phyloP scores from a whole-genome alignment of 2,797 vertebrate species.

The Pyrocephalus nanus region DNA sequence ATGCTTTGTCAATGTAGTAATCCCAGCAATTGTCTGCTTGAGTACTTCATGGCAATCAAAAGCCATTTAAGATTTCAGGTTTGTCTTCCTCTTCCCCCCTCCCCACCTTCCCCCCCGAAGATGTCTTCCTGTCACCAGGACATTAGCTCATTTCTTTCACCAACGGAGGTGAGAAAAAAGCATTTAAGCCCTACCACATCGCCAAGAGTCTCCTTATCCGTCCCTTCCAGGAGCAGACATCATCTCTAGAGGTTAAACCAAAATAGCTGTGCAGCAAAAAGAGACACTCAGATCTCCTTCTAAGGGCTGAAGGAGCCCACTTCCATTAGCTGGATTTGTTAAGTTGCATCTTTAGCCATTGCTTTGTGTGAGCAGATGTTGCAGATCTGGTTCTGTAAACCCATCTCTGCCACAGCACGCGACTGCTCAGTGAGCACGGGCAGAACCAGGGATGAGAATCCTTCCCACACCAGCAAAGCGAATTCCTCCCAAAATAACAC shows the following conservation, averaged over 20 bases:
- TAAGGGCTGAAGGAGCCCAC: background rate
- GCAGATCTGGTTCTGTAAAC: background rate
- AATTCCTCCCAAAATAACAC: background rate
- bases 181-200: background rate
- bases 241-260: slow-evolving; percentile 35
- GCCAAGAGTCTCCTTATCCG: background rate
- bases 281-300: background rate
- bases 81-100: slow-evolving; percentile 33
- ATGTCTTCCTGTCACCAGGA: slow-evolving; percentile 26
- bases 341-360: background rate
- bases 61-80: slow-evolving; percentile 63
- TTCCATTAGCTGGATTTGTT: background rate
- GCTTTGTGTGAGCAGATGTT: background rate
- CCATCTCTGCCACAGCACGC: background rate
- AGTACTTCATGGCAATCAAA: slow-evolving; percentile 62
- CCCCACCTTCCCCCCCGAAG: background rate
- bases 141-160: slow-evolving; percentile 28
- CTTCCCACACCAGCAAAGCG: background rate
- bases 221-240: background rate
- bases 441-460: background rate
- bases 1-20: slow-evolving; percentile 65
- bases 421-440: background rate
- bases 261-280: slow-evolving; percentile 19
- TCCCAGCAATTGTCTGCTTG: slow-evolving; percentile 55
- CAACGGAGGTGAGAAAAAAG: background rate